Evolutionary conservation across 2,113 vertebrate species (phyloP), one percentile per base, ranked within the genome.

Genomic region (Caretta caretta): DNA sequence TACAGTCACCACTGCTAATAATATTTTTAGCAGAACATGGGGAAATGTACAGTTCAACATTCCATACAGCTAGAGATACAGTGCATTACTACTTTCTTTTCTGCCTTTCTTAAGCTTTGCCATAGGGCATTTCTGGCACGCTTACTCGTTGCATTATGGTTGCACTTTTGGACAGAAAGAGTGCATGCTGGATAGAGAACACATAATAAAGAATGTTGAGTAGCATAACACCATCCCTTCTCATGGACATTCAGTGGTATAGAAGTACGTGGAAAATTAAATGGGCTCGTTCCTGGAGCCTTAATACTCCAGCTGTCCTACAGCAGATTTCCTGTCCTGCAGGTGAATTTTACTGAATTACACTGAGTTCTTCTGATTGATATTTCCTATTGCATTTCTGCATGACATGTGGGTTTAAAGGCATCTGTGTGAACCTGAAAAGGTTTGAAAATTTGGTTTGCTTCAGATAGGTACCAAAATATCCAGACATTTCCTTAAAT

Each of bases 1-100:
- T 84, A 2, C 54, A 85, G 5, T 20, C 51, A 12, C 4, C 27
- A 20, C 2, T 80, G 29, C 22, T 91, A 35, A 5, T 90, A 50
- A 19, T 75, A 51, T 82, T 89, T 87, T 79, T 59, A 87, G 42
- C 27, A n/a, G 86, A 3, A 51, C 4, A 24, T 1, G 48, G 11
- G 6, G 65, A 59, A 24, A 76, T 51, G 27, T 31, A 24, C 3
- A 62, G 24, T 75, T 75, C 72, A 46, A 20, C 4, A 8, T 35
- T 3, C 16, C 27, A 46, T 89, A 9, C 6, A 3, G 0, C 31
- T 93, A 31, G 4, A 75, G 86, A 82, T 83, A 49, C 0, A 0
- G 29, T 8, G 29, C 31, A n/a, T 31, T 31, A 25, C n/a, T 80
- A 91, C 85, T 3, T 57, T 3, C 79, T 2, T 65, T 1, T 86